Evolutionary conservation across 2,888 invertebrate genomes (phyloP).

Genomic region (Tiliacea citrago): DNA sequence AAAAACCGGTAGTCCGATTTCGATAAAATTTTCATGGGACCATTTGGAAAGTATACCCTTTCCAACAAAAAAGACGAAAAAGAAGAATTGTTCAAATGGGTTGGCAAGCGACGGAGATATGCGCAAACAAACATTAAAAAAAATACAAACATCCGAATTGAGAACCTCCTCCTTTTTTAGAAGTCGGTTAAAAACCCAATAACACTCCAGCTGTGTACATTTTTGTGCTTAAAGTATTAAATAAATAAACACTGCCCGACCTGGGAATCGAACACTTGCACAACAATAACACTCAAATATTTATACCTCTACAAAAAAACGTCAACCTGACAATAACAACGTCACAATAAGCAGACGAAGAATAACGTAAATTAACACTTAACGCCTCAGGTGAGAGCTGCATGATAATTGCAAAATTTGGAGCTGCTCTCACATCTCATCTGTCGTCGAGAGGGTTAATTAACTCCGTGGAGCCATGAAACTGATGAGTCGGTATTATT

Average conservation of each 20-base stretch:
- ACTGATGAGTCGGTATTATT: conserved; percentile 17
- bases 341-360: neutral
- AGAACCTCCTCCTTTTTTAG: too few species aligned
- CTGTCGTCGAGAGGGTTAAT: conserved; percentile 58
- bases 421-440: conserved; percentile 40
- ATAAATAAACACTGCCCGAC: neutral
- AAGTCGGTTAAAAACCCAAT: neutral
- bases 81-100: too few species aligned
- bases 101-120: too few species aligned
- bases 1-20: too few species aligned
- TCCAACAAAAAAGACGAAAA: too few species aligned
- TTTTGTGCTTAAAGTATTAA: neutral
- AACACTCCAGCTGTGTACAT: too few species aligned
- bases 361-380: conserved; percentile 8
- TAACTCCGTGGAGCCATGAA: conserved; percentile 36
- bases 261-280: too few species aligned
- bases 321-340: neutral
- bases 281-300: neutral
- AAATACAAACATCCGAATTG: too few species aligned
- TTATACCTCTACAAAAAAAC: neutral
- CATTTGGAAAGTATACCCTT: too few species aligned
- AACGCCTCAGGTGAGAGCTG: conserved; percentile 23
- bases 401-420: conserved; percentile 44
- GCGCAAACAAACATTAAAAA: too few species aligned
- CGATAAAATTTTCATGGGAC: too few species aligned